These are phyloP conservation scores for Dendrolimus houi DNA, from an alignment of 2,888 invertebrate genomes.

Conservation along the genomic window DNA sequence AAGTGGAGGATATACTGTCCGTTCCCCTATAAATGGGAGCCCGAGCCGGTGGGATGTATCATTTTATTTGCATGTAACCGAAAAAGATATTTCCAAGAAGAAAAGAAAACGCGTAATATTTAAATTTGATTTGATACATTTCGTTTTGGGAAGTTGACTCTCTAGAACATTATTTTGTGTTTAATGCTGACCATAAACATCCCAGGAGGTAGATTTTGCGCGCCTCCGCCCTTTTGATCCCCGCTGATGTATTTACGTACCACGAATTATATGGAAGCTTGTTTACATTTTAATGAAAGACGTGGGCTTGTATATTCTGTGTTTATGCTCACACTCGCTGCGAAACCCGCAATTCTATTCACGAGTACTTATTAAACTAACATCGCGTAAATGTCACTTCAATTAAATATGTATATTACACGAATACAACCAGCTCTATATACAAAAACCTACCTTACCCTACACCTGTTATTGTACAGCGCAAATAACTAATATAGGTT, in stretches of 20 bases:
- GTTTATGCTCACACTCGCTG: conserved; percentile 35
- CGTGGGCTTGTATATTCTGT: conserved; percentile 41
- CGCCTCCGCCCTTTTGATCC: conserved; percentile 26
- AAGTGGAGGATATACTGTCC: no score
- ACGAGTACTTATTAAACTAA: conserved; percentile 24
- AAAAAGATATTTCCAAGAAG: not conserved
- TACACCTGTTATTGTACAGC: no score
- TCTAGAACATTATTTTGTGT: conserved; percentile 39
- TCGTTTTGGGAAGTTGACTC: conserved; percentile 23
- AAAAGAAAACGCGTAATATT: not conserved
- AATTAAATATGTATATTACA: conserved; percentile 19
- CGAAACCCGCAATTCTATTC: conserved; percentile 24
- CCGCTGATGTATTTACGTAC: conserved; percentile 46
- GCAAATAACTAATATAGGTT: no score
- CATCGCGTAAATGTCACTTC: conserved; percentile 22
- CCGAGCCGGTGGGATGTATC: not conserved
- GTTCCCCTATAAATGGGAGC: no score
- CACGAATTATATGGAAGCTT: conserved; percentile 51
- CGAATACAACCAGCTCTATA: conserved; percentile 6
- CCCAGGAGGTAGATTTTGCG: conserved; percentile 20
- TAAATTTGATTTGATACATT: conserved; percentile 14
- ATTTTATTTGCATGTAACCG: not conserved
- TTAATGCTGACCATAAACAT: conserved; percentile 49
- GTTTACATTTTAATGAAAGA: conserved; percentile 65
- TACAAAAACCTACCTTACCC: not conserved